Base-by-base conservation (phyloP, 2,888 invertebrate species). In the Matsumyia berberina region DNA sequence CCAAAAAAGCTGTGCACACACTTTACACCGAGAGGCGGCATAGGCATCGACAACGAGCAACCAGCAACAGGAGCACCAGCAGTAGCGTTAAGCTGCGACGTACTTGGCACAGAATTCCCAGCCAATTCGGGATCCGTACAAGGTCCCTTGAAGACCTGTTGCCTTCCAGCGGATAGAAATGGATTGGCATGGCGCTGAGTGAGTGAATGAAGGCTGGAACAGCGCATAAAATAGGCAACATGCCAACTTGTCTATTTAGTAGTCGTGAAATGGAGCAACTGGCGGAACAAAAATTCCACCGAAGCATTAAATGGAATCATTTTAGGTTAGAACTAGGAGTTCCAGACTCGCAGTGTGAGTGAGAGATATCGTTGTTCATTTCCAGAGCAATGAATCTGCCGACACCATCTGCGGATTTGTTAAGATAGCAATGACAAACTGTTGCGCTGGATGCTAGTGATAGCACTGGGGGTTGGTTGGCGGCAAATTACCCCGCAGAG, bases 221-320 rank as follows among this genome's bases (percentile, higher is more conserved):
- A 66, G 74, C 64, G 64, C 64, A 85, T 80, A 85, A 85, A 80
- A 85, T 85, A 85, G 85, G 85, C 85, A 85, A 85, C 70, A 66
- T 79, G 85, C 85, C 85, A 85, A 80, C 58, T 76, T 85, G 74
- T 66, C 74, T 85, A 80, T 85, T 83, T 85, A 76, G 57, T 31
- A 70, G 78, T 70, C 62, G 57, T 37, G 12, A 37, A 42, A 33
- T 74, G 69, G 33, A 74, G 74, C 51, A 42, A 19, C 42, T 42
- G 58, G 29, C 53, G 42, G 53, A 66, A 31, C 31, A 64, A 29
- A 19, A 72, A 39, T 60, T 79, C 53, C 46, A 51, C 44, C 57
- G 12, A 12, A 53, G 58, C 74, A 76, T 66, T 76, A 85, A 85
- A 85, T 85, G 80, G 55, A 60, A 66, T 76, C 58, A 70, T 80